These are phyloP conservation scores for Molossus alvarezi DNA, from an alignment of 2,797 vertebrate genomes.

Conservation along the genomic window DNA sequence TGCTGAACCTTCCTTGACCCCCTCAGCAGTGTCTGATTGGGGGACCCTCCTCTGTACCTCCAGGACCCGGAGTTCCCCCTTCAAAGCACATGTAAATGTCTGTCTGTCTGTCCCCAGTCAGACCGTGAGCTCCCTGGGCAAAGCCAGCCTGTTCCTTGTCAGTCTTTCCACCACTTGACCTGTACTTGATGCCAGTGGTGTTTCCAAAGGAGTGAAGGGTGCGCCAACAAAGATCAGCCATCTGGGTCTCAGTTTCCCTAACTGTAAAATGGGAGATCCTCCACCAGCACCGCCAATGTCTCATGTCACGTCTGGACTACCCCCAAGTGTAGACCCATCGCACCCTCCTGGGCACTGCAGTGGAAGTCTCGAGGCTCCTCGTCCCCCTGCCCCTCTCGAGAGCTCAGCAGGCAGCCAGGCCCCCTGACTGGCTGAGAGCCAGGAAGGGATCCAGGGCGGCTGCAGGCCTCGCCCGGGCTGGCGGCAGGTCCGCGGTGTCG, in stretches of 20 bases:
- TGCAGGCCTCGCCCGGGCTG: background rate
- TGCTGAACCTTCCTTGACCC: background rate
- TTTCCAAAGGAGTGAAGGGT: background rate
- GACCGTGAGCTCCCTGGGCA: background rate
- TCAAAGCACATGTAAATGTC: background rate
- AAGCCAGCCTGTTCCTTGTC: background rate
- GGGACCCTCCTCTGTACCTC: background rate
- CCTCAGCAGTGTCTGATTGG: background rate
- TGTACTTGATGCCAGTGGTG: background rate
- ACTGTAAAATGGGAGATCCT: background rate
- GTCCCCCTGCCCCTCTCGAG: background rate
- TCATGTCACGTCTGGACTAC: background rate
- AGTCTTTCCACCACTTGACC: background rate
- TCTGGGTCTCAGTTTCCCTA: background rate
- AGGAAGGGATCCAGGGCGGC: background rate
- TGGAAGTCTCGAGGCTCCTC: background rate
- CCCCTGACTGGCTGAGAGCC: background rate
- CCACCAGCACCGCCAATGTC: background rate
- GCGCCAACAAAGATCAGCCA: background rate
- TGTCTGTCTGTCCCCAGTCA: background rate
- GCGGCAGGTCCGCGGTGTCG: too few relatives aligned
- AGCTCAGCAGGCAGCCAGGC: background rate
- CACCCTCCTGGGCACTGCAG: background rate
- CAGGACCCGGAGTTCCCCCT: background rate
- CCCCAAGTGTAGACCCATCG: background rate